A percentile compares a stretch with the other conserved stretches of the same genome.
Evolutionary conservation across 23 tunicate species (phyloP).

Genomic region (Trididemnum nubilum): DNA sequence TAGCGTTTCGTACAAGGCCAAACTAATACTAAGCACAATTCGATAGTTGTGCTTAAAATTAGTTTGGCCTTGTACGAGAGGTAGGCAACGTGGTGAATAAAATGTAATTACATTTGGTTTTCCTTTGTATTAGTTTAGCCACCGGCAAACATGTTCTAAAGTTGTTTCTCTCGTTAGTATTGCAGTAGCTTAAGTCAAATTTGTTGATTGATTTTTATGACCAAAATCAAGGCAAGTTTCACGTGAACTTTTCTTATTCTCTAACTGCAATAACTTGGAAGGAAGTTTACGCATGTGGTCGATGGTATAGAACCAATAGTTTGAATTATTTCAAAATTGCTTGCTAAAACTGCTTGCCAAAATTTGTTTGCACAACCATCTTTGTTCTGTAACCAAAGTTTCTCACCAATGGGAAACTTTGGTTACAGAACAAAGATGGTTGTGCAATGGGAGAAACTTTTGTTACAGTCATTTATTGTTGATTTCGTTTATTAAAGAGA

Average conservation of each 20-base stretch:
- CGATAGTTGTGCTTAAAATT: too few relatives aligned
- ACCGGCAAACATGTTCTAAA: neutral
- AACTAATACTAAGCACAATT: neutral
- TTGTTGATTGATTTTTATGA: neutral
- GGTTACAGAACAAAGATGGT: too few relatives aligned
- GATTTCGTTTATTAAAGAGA: neutral
- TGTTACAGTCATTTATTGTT: neutral
- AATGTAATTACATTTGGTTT: too few relatives aligned
- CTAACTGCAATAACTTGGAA: neutral
- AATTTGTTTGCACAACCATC: neutral
- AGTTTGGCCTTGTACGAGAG: too few relatives aligned
- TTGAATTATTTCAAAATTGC: too few relatives aligned
- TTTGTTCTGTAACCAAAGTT: neutral
- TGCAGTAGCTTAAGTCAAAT: neutral
- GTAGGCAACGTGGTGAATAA: too few relatives aligned
- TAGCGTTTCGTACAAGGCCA: neutral
- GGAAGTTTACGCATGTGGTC: neutral
- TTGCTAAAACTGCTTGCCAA: neutral
- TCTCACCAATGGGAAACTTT: neutral
- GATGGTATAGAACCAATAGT: neutral
- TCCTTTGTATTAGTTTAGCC: neutral
- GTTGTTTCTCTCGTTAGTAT: neutral
- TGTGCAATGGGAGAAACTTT: conserved; percentile 1
- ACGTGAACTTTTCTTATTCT: neutral
- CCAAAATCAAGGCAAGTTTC: neutral